Evolutionary conservation across 2,113 vertebrate genomes (phyloP).

Genomic region (Lathamus discolor): DNA sequence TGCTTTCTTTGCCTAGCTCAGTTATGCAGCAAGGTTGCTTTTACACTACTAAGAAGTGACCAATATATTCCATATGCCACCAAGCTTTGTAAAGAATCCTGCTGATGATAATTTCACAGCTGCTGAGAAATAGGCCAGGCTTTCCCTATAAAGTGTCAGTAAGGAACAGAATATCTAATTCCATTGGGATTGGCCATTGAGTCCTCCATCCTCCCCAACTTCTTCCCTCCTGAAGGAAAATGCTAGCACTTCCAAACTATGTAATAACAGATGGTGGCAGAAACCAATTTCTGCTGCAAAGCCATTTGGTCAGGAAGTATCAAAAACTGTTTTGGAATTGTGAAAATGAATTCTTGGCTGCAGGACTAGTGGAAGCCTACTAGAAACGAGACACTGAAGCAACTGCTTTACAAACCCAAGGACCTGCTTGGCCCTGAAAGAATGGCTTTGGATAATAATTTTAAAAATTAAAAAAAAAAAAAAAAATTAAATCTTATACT

Average conservation of each 20-base stretch:
- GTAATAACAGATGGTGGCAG: conserved; percentile 18
- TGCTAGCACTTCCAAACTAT: conserved; percentile 7
- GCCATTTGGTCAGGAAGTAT: conserved; percentile 20
- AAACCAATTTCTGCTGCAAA: conserved; percentile 1
- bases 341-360: conserved; percentile 44
- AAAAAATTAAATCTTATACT: not conserved
- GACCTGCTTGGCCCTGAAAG: not conserved
- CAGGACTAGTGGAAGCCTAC: conserved; percentile 15
- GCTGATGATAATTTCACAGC: conserved; percentile 63
- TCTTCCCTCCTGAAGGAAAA: conserved; percentile 24
- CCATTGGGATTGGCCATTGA: not conserved
- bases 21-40: conserved; percentile 56
- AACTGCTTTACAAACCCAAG: not conserved
- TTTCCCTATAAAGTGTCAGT: conserved; percentile 18
- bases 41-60: conserved; percentile 58
- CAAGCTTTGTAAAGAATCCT: conserved; percentile 67
- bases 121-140: conserved; percentile 51
- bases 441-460: not conserved
- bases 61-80: conserved; percentile 60
- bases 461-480: not conserved
- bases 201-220: not conserved
- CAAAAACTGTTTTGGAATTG: conserved; percentile 46
- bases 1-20: conserved; percentile 66
- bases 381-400: not conserved
- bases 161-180: not conserved